phyloP scores from a whole-genome alignment of 2,113 vertebrate genomes.

The Paramormyrops kingsleyae region DNA sequence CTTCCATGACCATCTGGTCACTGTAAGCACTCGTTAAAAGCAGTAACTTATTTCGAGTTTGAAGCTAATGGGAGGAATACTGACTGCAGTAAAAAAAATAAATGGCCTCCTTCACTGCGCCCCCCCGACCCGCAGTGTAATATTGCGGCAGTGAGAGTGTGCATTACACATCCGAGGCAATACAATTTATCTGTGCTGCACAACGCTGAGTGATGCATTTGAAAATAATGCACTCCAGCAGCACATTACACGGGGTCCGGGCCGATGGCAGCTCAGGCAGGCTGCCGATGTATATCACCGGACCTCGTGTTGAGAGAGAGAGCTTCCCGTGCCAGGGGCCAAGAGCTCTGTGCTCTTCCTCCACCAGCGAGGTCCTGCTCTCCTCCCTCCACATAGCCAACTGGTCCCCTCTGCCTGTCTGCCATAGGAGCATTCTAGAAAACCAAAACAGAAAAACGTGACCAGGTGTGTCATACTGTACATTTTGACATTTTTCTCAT shows the following conservation, averaged over 20 bases:
- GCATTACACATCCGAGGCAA: constrained; percentile 82
- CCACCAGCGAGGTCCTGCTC: background rate
- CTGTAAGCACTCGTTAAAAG: constrained; percentile 68
- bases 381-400: background rate
- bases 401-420: background rate
- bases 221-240: constrained; percentile 92
- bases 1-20: constrained; percentile 59
- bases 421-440: background rate
- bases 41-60: constrained; percentile 70
- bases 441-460: background rate
- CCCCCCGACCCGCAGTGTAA: constrained; percentile 85
- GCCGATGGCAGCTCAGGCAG: constrained; percentile 88
- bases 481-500: background rate
- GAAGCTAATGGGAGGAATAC: constrained; percentile 75
- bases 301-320: constrained; percentile 62
- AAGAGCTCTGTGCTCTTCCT: background rate
- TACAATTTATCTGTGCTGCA: constrained; percentile 81
- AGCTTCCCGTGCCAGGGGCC: constrained; percentile 35
- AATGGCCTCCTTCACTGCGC: constrained; percentile 62
- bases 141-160: constrained; percentile 83
- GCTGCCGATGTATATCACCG: constrained; percentile 82
- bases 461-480: background rate
- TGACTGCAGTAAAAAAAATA: constrained; percentile 68
- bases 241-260: constrained; percentile 77
- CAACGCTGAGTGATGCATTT: constrained; percentile 89